Percentiles rank a stretch among this genome's conserved stretches.
phyloP scores from a whole-genome alignment of 2,888 invertebrate species.

The Therioaphis trifolii region DNA sequence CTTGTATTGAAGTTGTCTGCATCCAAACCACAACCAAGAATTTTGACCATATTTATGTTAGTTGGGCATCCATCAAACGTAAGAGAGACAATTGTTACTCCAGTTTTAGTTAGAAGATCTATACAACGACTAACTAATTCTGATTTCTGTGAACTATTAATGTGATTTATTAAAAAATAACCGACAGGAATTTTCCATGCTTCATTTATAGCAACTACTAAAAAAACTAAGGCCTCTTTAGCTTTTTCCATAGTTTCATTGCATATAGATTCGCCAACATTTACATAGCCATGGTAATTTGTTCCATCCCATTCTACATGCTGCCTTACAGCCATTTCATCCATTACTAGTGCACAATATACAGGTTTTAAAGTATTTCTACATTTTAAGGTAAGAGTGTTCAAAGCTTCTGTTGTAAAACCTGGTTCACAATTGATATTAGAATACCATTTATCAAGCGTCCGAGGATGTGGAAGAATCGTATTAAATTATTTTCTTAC shows the following conservation, averaged over 20 bases:
- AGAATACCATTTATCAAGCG: constrained; percentile 25
- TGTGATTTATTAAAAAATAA: too few relatives aligned
- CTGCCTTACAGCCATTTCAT: constrained; percentile 48
- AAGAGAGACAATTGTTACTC: too few relatives aligned
- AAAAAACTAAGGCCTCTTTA: too few relatives aligned
- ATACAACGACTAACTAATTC: too few relatives aligned
- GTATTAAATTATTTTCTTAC: constrained; percentile 27
- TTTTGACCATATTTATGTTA: too few relatives aligned
- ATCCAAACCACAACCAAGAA: too few relatives aligned
- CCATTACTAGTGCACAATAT: constrained; percentile 19
- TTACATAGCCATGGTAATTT: constrained; percentile 53
- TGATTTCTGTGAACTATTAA: too few relatives aligned
- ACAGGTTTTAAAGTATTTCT: neutral
- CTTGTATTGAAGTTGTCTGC: too few relatives aligned
- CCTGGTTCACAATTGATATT: constrained; percentile 4
- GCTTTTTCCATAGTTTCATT: constrained; percentile 2
- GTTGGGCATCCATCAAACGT: too few relatives aligned
- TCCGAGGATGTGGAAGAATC: neutral
- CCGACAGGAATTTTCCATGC: too few relatives aligned
- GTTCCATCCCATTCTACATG: constrained; percentile 39
- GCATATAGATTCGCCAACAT: constrained; percentile 8
- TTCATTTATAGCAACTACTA: too few relatives aligned
- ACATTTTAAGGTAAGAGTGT: neutral
- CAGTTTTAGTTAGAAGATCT: too few relatives aligned
- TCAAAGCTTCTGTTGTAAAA: constrained; percentile 10